Evolutionary conservation across 2,113 vertebrate genomes (phyloP).

Genomic region (Diphyllodes magnificus): DNA sequence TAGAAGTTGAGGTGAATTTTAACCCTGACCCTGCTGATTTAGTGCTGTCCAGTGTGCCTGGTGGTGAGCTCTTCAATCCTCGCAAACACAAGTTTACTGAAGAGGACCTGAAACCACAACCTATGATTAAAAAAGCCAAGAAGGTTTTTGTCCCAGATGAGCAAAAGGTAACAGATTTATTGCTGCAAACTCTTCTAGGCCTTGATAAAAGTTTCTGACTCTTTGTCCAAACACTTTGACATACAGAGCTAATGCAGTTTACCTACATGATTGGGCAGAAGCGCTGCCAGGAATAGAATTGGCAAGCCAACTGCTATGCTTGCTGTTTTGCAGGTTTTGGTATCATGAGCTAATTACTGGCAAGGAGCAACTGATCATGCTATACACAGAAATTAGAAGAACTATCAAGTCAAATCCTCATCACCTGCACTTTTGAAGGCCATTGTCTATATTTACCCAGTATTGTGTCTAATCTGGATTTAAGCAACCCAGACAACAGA

Average conservation of each 20-base stretch:
- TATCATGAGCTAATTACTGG: not conserved
- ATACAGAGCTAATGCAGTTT: not conserved
- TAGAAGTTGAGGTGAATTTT: slow-evolving; percentile 93
- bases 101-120: slow-evolving; percentile 96
- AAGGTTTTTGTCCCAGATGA: slow-evolving; percentile 94
- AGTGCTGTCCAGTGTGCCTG: slow-evolving; percentile 94
- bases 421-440: not conserved
- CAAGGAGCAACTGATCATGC: not conserved
- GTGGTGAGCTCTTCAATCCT: slow-evolving; percentile 95
- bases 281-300: not conserved
- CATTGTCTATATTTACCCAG: not conserved
- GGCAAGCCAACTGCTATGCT: not conserved
- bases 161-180: slow-evolving; percentile 82
- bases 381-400: not conserved
- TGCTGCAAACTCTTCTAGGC: not conserved
- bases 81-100: slow-evolving; percentile 95
- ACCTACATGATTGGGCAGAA: not conserved
- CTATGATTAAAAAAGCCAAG: slow-evolving; percentile 99
- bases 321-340: not conserved
- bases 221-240: not conserved
- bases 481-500: not conserved
- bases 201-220: not conserved
- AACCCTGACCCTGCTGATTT: slow-evolving; percentile 94
- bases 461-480: not conserved
- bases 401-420: not conserved